Evolutionary conservation across 1,140 invertebrate species (phyloP), one percentile per base, ranked within the genome.

Genomic region (Drosophila saltans): DNA sequence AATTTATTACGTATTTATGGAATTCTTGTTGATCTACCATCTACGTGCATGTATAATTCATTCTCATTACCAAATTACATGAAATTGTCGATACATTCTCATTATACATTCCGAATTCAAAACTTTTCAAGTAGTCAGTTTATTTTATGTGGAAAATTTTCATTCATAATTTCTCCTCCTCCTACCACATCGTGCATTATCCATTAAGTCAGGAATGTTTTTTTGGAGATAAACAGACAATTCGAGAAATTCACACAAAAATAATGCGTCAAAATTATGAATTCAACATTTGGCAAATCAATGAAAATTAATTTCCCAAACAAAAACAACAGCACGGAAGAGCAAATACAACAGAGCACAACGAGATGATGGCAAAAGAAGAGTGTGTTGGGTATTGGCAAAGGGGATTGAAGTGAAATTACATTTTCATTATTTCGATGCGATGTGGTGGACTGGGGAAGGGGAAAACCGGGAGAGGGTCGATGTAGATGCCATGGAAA

Each of bases 231-330:
- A 86, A 86, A 82, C 69, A 82, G 66, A 82, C 69, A 88, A 82
- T 80, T 80, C 68, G 8, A 52, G 57, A 80, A 86, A 86, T 88
- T 83, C 83, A 88, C 83, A 58, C 83, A 86, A 83, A 86, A 88
- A 88, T 88, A 88, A 88, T 88, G 83, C 83, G 83, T 88, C 84
- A 89, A 89, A 88, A 88, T 88, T 88, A 88, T 89, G 70, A 89
- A 88, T 88, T 88, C 83, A 88, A 88, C 84, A 86, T 88, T 88
- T 89, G 80, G 68, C 83, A 89, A 88, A 88, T 88, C 83, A 88
- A 88, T 88, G 83, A 69, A 88, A 88, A 88, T 88, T 88, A 89
- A 88, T 88, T 88, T 89, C 80, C 83, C 72, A 80, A 89, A 66
- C 80, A 77, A 66, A 69, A 74, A 70, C 61, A 75, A 85, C 78